phyloP scores from a whole-genome alignment of 2,113 vertebrate genomes.

The Tachycineta bicolor region DNA sequence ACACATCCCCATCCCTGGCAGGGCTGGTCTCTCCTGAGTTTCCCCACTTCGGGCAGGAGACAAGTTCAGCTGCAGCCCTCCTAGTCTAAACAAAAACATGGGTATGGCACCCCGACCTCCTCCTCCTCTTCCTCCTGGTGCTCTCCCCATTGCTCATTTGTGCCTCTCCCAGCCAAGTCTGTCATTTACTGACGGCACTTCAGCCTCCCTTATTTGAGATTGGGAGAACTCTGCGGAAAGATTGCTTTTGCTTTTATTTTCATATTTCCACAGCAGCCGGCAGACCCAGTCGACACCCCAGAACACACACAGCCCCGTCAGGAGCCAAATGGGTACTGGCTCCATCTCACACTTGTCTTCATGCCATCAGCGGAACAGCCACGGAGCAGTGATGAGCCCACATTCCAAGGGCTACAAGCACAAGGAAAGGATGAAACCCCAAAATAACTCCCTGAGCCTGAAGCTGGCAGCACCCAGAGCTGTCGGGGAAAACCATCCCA shows the following conservation, averaged over 20 bases:
- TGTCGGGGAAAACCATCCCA: fast-evolving
- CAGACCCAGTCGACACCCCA: not conserved
- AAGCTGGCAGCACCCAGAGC: not conserved
- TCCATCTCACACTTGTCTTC: not conserved
- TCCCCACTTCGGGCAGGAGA: fast-evolving
- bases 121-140: not conserved
- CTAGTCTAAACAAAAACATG: not conserved
- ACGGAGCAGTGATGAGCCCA: fast-evolving
- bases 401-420: fast-evolving
- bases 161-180: not conserved
- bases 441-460: not conserved
- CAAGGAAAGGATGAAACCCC: not conserved
- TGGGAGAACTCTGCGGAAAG: not conserved
- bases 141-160: not conserved
- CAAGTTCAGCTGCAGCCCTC: not conserved
- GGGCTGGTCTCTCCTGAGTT: not conserved
- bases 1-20: not conserved
- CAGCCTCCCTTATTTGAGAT: not conserved
- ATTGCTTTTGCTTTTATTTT: not conserved
- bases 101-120: fast-evolving
- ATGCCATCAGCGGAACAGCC: fast-evolving
- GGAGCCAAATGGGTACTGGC: fast-evolving
- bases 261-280: not conserved
- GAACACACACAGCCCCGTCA: fast-evolving
- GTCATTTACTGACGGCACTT: not conserved